These are phyloP conservation scores for Perithous albicinctus DNA, from an alignment of 2,888 invertebrate species.

Conservation along the genomic window DNA sequence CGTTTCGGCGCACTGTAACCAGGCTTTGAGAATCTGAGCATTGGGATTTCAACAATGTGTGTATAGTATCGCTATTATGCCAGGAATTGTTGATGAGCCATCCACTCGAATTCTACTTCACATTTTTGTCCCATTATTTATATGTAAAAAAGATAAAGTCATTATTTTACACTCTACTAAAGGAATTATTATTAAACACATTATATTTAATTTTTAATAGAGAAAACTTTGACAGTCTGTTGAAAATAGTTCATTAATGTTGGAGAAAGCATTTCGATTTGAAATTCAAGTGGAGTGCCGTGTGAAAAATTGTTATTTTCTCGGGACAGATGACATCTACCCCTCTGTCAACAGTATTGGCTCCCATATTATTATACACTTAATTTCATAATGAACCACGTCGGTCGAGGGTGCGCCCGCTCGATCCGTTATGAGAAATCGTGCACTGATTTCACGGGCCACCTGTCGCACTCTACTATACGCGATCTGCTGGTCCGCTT, in stretches of 20 bases:
- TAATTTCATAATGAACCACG: constrained; percentile 80
- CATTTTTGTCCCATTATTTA: neutral
- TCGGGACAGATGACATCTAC: constrained; percentile 64
- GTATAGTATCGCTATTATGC: constrained; percentile 25
- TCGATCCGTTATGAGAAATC: constrained; percentile 76
- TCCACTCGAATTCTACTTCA: neutral
- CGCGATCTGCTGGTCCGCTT: constrained; percentile 23
- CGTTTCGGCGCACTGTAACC: constrained; percentile 73
- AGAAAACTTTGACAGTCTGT: neutral
- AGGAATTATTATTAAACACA: neutral
- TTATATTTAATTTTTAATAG: neutral
- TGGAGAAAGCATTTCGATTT: too few species aligned
- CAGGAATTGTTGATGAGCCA: constrained; percentile 20
- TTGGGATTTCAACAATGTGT: constrained; percentile 39
- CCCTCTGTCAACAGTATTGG: constrained; percentile 61
- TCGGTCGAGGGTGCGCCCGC: constrained; percentile 72
- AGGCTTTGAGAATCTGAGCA: constrained; percentile 44
- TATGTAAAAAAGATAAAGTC: neutral
- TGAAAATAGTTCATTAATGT: too few species aligned
- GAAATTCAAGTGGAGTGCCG: constrained; percentile 32
- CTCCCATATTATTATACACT: constrained; percentile 79
- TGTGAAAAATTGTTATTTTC: constrained; percentile 45
- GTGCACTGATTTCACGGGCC: constrained; percentile 84
- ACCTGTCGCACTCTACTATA: constrained; percentile 81
- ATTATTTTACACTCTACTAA: neutral